Base-by-base conservation (phyloP, 2,797 vertebrate genomes). In the Poecilia picta region DNA sequence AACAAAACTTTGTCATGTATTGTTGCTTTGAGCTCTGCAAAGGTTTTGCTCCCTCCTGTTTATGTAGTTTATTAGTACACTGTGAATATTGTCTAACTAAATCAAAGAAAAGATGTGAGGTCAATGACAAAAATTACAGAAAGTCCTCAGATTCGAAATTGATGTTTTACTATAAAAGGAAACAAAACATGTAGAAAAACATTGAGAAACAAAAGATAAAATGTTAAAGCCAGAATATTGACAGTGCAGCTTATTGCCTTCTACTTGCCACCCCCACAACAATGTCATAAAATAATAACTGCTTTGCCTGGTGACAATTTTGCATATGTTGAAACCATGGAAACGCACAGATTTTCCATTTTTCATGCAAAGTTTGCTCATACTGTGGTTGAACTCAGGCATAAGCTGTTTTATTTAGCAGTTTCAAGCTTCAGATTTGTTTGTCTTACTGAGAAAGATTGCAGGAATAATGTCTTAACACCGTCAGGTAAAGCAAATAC, bases 151-250 rank as follows among this genome's bases (percentile, higher is more conserved):
- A 79, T 85, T 93, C 74, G 90, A 88, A 86, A 90, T 90, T 90
- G 86, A 92, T 93, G 89, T 94, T 95, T 95, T 95, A 95, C 92
- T 94, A 95, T 89, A 95, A 95, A 95, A 91, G 83, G 75, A 93
- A 93, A 91, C 70, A 83, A 85, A 89, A 93, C 90, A 89, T 84
- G 89, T 91, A 87, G 82, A 91, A 89, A 91, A 79, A 91, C 87
- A 89, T 20, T 81, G 87, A 89, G 76, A 93, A 93, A 91, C 66
- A 83, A 85, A 89, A 93, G 89, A 88, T 89, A 85, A 75, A 81
- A 89, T 85, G 89, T 91, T 87, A 81, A 91, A 89, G 90, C 80
- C 91, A 87, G 85, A 89, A 86, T 83, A 88, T 85, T 89, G 81
- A 91, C 84, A 84, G 87, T 71, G 43, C 74, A 83, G 78, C 75